Evolutionary conservation across 2,797 vertebrate genomes (phyloP).

Genomic region (Antrozous pallidus): DNA sequence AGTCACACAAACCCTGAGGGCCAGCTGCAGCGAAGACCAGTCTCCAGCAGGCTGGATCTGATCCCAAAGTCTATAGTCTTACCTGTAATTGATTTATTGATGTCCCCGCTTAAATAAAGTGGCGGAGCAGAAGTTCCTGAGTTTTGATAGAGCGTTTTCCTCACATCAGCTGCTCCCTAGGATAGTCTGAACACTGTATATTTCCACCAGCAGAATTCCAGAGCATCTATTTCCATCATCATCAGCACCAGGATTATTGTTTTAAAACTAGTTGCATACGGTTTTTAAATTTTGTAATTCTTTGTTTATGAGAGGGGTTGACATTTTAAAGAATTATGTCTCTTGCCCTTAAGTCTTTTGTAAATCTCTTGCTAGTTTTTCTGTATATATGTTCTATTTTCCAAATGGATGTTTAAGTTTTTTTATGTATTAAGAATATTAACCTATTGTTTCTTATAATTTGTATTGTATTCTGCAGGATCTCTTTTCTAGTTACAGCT

Average conservation of each 20-base stretch:
- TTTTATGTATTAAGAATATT: not conserved
- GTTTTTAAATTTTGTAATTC: not conserved
- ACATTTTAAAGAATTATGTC: not conserved
- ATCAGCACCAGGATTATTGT: not conserved
- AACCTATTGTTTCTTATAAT: not conserved
- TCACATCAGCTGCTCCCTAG: not conserved
- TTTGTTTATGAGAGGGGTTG: not conserved
- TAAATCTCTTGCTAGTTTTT: not conserved
- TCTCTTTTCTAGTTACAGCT: not conserved
- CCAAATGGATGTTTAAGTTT: not conserved
- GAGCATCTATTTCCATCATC: not conserved
- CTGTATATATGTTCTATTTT: not conserved
- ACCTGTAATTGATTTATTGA: not conserved
- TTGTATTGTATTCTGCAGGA: not conserved
- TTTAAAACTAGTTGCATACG: not conserved
- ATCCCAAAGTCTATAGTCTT: not conserved
- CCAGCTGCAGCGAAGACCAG: too few species aligned
- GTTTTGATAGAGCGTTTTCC: not conserved
- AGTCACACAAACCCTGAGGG: not conserved
- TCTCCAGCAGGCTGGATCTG: not conserved
- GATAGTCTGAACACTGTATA: not conserved
- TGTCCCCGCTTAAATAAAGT: not conserved
- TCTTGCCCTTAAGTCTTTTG: not conserved
- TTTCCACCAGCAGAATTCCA: not conserved
- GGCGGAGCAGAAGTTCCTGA: not conserved